A percentile compares a stretch with the other conserved stretches of the same genome.
Evolutionary conservation across 2,113 vertebrate genomes (phyloP).

Genomic region (Grammomys surdaster): DNA sequence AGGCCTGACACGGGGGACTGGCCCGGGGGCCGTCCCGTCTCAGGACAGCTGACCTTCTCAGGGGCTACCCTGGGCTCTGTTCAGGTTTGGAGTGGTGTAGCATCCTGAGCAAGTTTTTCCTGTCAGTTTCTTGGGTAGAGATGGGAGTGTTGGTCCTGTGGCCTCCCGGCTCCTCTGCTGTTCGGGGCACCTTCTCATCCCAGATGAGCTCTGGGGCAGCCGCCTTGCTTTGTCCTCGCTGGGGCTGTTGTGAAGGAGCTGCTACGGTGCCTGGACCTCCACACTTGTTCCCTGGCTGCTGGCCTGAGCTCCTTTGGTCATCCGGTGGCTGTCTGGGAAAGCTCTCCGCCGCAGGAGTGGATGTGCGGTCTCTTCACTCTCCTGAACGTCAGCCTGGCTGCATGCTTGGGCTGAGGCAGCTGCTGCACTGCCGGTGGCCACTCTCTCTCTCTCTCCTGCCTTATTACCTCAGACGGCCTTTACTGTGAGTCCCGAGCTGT

Average conservation of each 20-base stretch:
- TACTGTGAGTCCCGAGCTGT: conserved; percentile 4
- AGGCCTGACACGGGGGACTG: neutral
- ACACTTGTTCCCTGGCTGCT: neutral
- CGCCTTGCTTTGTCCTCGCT: conserved; percentile 19
- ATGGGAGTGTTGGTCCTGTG: conserved; percentile 49
- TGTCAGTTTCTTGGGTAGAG: conserved; percentile 52
- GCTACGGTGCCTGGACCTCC: neutral
- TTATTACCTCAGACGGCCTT: neutral
- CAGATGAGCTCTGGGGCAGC: neutral
- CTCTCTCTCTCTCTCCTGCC: neutral
- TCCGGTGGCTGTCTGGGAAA: neutral
- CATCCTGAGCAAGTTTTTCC: conserved; percentile 32
- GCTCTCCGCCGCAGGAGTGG: neutral
- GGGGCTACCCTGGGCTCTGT: neutral
- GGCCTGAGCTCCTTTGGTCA: neutral
- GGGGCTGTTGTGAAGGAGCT: neutral
- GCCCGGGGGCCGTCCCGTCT: neutral
- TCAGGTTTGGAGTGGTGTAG: neutral
- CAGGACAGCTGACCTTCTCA: neutral
- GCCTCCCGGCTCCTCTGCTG: neutral
- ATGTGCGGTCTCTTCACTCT: neutral
- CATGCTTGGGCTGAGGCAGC: neutral
- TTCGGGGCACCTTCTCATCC: neutral
- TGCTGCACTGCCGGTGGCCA: neutral
- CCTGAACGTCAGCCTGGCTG: neutral